Percentiles rank a stretch among this genome's conserved stretches.
These are phyloP conservation scores for Dipus sagitta DNA, from an alignment of 2,797 vertebrate species.

Conservation along the genomic window DNA sequence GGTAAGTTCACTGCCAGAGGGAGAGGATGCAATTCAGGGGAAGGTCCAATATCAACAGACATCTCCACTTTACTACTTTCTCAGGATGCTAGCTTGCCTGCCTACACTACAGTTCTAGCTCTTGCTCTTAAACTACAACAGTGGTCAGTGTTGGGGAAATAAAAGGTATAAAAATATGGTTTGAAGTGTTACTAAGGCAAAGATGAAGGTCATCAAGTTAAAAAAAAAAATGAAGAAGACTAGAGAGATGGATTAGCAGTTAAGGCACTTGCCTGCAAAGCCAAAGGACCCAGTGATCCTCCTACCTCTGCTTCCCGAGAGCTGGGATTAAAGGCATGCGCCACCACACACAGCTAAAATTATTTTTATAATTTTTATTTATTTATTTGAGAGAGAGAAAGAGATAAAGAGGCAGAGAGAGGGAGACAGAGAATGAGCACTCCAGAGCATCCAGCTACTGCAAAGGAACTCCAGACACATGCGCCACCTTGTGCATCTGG, in stretches of 20 bases:
- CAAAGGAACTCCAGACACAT: too few relatives aligned
- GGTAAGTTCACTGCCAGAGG: background rate
- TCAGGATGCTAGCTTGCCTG: conserved; percentile 13
- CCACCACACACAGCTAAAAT: too few relatives aligned
- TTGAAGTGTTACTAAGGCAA: background rate
- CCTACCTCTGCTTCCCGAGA: too few relatives aligned
- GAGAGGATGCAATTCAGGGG: background rate
- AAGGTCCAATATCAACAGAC: background rate
- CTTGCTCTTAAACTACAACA: conserved; percentile 6
- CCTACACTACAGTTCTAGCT: background rate
- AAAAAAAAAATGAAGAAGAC: background rate
- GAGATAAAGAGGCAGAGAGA: too few relatives aligned
- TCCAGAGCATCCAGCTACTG: too few relatives aligned
- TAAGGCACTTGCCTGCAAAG: too few relatives aligned
- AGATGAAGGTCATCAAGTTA: background rate
- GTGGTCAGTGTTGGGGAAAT: background rate
- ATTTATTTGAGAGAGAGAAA: too few relatives aligned
- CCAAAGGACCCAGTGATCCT: too few relatives aligned
- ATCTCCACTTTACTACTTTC: background rate
- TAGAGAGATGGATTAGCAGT: background rate
- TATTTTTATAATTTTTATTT: too few relatives aligned
- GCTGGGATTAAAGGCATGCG: too few relatives aligned
- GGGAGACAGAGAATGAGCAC: too few relatives aligned
- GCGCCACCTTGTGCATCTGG: too few relatives aligned
- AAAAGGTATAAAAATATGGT: background rate